phyloP scores from a whole-genome alignment of 2,888 invertebrate genomes.

The Heliconius sara region DNA sequence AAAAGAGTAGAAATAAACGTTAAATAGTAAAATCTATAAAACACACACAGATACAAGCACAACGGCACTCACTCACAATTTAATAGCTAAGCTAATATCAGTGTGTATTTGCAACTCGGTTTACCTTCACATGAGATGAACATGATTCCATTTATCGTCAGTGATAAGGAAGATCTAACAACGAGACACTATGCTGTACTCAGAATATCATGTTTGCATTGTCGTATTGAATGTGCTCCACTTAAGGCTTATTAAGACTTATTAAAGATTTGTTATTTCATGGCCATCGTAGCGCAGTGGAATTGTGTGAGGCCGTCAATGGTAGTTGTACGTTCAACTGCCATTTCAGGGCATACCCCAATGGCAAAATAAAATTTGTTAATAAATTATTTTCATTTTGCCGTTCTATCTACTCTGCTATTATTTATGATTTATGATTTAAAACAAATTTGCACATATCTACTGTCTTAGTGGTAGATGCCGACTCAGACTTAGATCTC shows the following conservation, averaged over 20 bases:
- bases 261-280: not conserved
- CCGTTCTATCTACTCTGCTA: too few relatives aligned
- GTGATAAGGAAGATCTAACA: slow-evolving; percentile 55
- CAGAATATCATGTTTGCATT: slow-evolving; percentile 56
- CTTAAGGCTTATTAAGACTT: slow-evolving; percentile 33
- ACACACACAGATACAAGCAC: not conserved
- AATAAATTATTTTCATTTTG: too few relatives aligned
- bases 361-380: too few relatives aligned
- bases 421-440: too few relatives aligned
- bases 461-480: too few relatives aligned
- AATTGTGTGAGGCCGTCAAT: too few relatives aligned
- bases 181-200: slow-evolving; percentile 58
- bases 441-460: too few relatives aligned
- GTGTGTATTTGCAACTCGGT: slow-evolving; percentile 25
- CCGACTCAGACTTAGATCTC: too few relatives aligned
- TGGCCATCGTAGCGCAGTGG: not conserved
- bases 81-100: slow-evolving; percentile 10
- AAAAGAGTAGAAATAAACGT: not conserved
- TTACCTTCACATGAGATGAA: slow-evolving; percentile 35
- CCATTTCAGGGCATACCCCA: too few relatives aligned
- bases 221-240: slow-evolving; percentile 44
- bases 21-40: not conserved
- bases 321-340: too few relatives aligned
- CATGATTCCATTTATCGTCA: slow-evolving; percentile 38
- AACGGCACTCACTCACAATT: not conserved